phyloP scores from a whole-genome alignment of 1,140 invertebrate species.

The Antheraea mylitta region DNA sequence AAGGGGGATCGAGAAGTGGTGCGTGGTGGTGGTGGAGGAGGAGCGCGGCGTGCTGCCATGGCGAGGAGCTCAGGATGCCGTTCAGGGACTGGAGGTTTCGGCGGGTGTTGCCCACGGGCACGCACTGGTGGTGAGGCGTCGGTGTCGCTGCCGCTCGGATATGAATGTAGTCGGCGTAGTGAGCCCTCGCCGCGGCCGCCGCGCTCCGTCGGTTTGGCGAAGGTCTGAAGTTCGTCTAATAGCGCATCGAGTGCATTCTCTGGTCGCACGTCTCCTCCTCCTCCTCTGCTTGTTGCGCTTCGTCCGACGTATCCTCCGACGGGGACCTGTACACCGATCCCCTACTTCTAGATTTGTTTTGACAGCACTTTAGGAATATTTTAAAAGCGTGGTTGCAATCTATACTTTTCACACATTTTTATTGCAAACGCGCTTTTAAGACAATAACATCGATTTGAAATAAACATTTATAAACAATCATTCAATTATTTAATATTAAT shows the following conservation, averaged over 20 bases:
- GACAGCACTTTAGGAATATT: conserved; percentile 12
- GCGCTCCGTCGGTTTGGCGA: conserved; percentile 84
- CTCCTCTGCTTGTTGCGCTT: conserved; percentile 83
- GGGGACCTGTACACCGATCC: conserved; percentile 78
- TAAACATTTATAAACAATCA: conserved; percentile 63
- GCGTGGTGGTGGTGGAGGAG: conserved; percentile 91
- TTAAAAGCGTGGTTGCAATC: conserved; percentile 53
- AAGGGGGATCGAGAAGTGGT: conserved; percentile 90
- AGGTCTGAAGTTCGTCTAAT: conserved; percentile 94
- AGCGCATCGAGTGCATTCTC: conserved; percentile 97
- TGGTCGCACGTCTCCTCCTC: conserved; percentile 84
- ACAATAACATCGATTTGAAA: conserved; percentile 39
- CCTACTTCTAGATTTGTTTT: conserved; percentile 43
- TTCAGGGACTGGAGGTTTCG: conserved; percentile 88
- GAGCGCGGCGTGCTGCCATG: conserved; percentile 84
- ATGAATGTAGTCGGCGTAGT: conserved; percentile 85
- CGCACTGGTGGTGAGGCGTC: conserved; percentile 84
- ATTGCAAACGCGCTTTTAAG: conserved; percentile 47
- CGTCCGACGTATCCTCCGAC: conserved; percentile 82
- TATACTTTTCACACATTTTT: not conserved
- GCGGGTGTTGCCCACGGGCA: conserved; percentile 72
- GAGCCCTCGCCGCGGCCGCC: conserved; percentile 86
- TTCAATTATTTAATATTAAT: conserved; percentile 51
- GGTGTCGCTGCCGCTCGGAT: conserved; percentile 87
- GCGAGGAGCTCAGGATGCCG: conserved; percentile 85